These are phyloP conservation scores for Nycticryphes semicollaris DNA, from an alignment of 2,113 vertebrate genomes.

Conservation along the genomic window DNA sequence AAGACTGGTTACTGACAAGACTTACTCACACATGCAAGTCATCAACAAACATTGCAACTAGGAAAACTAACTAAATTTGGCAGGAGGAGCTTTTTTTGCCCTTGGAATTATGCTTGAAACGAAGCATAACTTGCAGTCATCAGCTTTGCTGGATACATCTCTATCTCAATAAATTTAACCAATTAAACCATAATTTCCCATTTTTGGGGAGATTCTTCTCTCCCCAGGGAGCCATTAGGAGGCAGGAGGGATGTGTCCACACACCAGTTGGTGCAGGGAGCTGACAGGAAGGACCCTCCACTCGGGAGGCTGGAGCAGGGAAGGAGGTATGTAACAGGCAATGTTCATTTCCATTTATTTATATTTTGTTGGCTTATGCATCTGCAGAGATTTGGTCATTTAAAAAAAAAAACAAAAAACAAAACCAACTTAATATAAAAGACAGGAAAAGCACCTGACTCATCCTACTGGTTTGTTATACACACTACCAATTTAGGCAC, in stretches of 20 bases:
- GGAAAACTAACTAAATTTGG: not conserved
- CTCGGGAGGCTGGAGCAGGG: not conserved
- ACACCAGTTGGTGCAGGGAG: not conserved
- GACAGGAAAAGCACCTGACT: not conserved
- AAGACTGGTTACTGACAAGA: not conserved
- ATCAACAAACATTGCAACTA: not conserved
- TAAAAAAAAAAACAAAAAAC: not conserved
- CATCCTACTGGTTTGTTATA: not conserved
- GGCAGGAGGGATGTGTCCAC: not conserved
- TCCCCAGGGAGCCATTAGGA: not conserved
- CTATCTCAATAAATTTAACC: not conserved
- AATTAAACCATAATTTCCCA: not conserved
- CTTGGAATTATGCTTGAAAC: not conserved
- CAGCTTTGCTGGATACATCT: not conserved
- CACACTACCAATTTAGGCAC: not conserved
- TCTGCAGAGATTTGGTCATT: not conserved
- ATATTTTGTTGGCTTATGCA: not conserved
- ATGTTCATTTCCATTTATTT: not conserved
- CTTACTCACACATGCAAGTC: not conserved
- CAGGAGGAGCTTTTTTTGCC: not conserved
- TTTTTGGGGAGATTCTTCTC: not conserved
- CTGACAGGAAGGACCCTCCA: not conserved
- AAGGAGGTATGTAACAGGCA: not conserved
- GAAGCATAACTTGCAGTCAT: not conserved
- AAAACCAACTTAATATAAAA: not conserved